Conservation (phyloP, 2,888 invertebrate species). For the Apodemia duryi region DNA sequence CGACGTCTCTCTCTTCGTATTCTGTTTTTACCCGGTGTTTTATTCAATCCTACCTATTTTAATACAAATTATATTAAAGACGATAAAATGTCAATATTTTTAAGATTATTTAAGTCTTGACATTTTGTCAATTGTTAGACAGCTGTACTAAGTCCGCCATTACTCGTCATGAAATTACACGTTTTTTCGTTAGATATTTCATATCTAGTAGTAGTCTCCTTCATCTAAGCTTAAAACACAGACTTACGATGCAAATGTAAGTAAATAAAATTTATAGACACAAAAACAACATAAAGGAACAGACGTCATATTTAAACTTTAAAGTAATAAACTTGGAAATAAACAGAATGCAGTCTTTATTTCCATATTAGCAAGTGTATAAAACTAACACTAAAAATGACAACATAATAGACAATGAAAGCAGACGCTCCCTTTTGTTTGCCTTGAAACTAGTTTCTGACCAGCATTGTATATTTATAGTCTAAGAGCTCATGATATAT, state of each 20-base stretch:
- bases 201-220: no score
- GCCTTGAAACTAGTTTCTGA: constrained; percentile 13
- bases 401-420: constrained; percentile 28
- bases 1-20: no score
- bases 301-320: neutral
- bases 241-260: neutral
- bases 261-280: neutral
- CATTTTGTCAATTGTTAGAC: no score
- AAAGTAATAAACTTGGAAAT: constrained; percentile 11
- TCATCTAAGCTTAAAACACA: no score
- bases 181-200: no score
- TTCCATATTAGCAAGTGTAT: constrained; percentile 12
- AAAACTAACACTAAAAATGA: constrained; percentile 14
- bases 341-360: constrained; percentile 8
- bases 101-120: no score
- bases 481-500: neutral
- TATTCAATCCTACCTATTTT: no score
- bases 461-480: constrained; percentile 13
- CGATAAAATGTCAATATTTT: no score
- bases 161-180: no score
- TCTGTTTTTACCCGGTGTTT: no score
- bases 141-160: no score
- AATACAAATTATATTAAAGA: no score
- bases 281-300: neutral
- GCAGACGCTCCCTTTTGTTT: constrained; percentile 18